Percentiles rank a stretch among this genome's conserved stretches.
These are phyloP conservation scores for Acanthiza pusilla DNA, from an alignment of 2,797 vertebrate genomes.

Conservation along the genomic window DNA sequence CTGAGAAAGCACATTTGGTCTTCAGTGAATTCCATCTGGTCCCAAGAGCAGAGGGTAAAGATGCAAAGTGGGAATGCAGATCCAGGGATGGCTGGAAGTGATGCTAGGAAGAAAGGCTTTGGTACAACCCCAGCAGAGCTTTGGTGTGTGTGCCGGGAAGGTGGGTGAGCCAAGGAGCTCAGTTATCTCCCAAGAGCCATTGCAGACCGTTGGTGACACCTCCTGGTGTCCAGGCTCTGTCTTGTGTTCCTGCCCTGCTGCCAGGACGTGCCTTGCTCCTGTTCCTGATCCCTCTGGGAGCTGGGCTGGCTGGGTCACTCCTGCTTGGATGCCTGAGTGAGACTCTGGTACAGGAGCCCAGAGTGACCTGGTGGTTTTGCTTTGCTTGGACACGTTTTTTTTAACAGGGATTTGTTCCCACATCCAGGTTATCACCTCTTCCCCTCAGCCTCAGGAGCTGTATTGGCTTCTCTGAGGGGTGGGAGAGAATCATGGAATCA, in stretches of 20 bases:
- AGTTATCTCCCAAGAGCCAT: not conserved
- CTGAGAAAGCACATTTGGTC: not conserved
- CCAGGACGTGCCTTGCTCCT: not conserved
- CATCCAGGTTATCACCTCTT: not conserved
- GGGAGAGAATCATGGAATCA: not conserved
- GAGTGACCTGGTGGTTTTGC: not conserved
- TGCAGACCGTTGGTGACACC: fast-evolving
- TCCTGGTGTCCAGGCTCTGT: not conserved
- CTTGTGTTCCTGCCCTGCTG: fast-evolving
- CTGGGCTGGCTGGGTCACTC: not conserved
- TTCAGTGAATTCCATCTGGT: not conserved
- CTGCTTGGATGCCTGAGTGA: not conserved
- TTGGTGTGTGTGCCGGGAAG: not conserved
- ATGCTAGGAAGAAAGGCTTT: not conserved
- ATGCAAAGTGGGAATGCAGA: not conserved
- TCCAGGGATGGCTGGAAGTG: not conserved
- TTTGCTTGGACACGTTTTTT: not conserved
- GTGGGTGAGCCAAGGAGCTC: not conserved
- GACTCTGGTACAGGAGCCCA: not conserved
- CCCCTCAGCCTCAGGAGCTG: fast-evolving
- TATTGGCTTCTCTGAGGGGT: not conserved
- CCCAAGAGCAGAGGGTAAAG: not conserved
- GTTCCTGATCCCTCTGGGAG: not conserved
- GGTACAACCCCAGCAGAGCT: not conserved
- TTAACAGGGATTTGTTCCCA: not conserved